A percentile compares a stretch with the other conserved stretches of the same genome.
phyloP scores from a whole-genome alignment of 2,888 invertebrate species.

The Autographa pulchrina region DNA sequence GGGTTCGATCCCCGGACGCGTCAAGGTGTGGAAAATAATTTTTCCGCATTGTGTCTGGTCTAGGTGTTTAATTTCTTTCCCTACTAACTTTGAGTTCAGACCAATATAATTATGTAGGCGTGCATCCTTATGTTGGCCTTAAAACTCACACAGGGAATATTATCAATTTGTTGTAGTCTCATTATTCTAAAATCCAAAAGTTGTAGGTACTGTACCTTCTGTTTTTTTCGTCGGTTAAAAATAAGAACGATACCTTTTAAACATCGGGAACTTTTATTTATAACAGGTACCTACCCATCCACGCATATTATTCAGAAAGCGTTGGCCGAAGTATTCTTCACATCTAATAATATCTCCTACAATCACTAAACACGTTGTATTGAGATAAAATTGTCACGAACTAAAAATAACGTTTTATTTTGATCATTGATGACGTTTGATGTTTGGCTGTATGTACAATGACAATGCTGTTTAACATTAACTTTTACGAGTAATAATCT shows the following conservation, averaged over 20 bases:
- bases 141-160: too few species aligned
- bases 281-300: not conserved
- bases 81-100: too few species aligned
- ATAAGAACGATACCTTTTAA: not conserved
- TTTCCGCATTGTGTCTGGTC: too few species aligned
- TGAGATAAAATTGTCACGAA: constrained; percentile 53
- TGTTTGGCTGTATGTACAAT: constrained; percentile 8
- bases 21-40: too few species aligned
- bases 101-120: too few species aligned
- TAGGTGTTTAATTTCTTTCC: too few species aligned
- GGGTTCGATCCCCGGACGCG: too few species aligned
- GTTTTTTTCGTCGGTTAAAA: too few species aligned
- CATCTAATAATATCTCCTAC: constrained; percentile 41
- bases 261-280: not conserved
- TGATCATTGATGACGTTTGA: constrained; percentile 36
- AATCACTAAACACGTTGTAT: constrained; percentile 42
- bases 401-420: constrained; percentile 57
- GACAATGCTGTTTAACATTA: constrained; percentile 30
- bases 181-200: too few species aligned
- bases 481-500: constrained; percentile 17
- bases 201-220: too few species aligned
- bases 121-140: too few species aligned
- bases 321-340: constrained; percentile 46
- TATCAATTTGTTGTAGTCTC: too few species aligned
- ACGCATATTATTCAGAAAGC: constrained; percentile 34